Base-by-base conservation (phyloP, 2,888 invertebrate genomes). In the Plebejus anna region DNA sequence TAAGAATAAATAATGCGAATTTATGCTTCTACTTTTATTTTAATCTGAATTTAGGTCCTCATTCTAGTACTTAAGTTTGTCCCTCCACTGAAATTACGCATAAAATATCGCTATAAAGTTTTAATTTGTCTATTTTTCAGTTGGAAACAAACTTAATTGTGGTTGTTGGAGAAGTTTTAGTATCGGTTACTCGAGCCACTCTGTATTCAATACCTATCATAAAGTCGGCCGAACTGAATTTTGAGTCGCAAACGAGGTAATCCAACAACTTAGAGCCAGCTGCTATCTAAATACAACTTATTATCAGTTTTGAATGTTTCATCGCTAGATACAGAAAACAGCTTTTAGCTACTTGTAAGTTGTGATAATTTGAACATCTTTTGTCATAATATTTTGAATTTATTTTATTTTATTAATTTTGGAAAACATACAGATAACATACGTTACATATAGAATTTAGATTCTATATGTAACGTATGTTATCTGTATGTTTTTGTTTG, bases 241-340 rank as follows among this genome's bases (percentile, higher is more conserved):
- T 42, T 42, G 71, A 71, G 38, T 7, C 42, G 42, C 42, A 22
- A 71, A 71, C 42, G 11, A 71, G 42, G 9, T 71, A 42, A 71
- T 71, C 42, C 9, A 71, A 71, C 71, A 71, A 71, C 71, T 71
- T 42, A 42, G n/a, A 42, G 11, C 9, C 42, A 70, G 42, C 38
- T 42, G n/a, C 71, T 42, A 42, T 71, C 71, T 22, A 22, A 42
- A 42, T 71, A 71, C 71, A 71, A 71, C 71, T 71, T 71, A 42
- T 22, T 71, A 71, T 71, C 71, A 42, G 22, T 22, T 22, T 22
- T 22, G 22, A 22, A 71, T 71, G n/a, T 22, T 42, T 16, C n/a
- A 38, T 70, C 38, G 16, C 38, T n/a, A 22, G 22, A 22, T 22
- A 32, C 36, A 16, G 70, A 7, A 22, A 71, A 42, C 38, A 42